phyloP scores from a whole-genome alignment of 2,113 vertebrate genomes.

The Leptodactylus fuscus region DNA sequence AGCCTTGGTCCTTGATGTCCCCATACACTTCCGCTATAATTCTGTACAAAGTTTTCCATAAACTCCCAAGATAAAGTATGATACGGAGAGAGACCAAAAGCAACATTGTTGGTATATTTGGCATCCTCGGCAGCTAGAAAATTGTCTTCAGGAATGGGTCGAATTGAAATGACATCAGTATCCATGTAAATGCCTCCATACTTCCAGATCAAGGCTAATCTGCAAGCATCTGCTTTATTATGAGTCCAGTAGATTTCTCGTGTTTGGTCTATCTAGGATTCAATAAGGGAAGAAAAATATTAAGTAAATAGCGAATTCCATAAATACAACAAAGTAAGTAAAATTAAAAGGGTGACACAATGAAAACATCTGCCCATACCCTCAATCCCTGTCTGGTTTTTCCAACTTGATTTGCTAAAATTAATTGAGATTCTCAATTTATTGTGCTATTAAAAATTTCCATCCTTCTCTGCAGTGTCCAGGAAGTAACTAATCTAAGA shows the following conservation, averaged over 20 bases:
- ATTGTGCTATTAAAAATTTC: too few relatives aligned
- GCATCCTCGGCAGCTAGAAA: not conserved
- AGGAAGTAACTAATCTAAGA: too few relatives aligned
- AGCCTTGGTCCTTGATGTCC: not conserved
- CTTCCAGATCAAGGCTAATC: not conserved
- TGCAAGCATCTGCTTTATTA: not conserved
- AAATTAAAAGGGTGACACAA: too few relatives aligned
- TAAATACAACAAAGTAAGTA: too few relatives aligned
- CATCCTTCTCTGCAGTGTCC: too few relatives aligned
- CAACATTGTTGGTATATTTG: not conserved
- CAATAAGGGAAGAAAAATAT: not conserved
- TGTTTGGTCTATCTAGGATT: not conserved
- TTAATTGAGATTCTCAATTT: too few relatives aligned
- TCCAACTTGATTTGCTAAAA: too few relatives aligned
- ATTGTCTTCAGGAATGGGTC: not conserved
- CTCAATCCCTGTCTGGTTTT: too few relatives aligned
- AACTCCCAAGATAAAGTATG: not conserved
- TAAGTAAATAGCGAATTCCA: too few relatives aligned
- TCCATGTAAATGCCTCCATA: conserved; percentile 1
- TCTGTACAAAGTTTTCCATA: not conserved
- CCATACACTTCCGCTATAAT: not conserved
- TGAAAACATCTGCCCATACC: too few relatives aligned
- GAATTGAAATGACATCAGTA: not conserved
- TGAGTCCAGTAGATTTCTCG: not conserved
- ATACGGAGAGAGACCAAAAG: not conserved